Base-by-base conservation (phyloP, 2,113 vertebrate species). In the Myrmecophaga tridactyla region DNA sequence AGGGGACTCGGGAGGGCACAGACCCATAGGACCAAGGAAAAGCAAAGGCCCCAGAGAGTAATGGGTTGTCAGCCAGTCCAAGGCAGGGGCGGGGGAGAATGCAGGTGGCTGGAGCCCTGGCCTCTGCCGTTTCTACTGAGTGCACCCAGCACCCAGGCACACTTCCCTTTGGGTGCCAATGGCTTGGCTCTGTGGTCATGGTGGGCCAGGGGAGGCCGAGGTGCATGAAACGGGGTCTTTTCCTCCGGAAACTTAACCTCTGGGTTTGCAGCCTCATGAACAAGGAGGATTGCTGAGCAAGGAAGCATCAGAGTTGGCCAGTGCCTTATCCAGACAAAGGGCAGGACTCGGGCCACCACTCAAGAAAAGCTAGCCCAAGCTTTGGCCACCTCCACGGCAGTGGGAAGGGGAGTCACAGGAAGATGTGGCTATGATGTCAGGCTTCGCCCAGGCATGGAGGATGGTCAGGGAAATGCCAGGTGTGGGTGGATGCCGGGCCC, bases 331-430 rank as follows among this genome's bases (percentile, higher is more conserved):
- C 36, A 62, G 46, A 46, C 25, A 62, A 51, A 7, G 8, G 62
- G 31, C 31, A 31, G 82, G 31, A 73, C 4, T 0, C n/a, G 2
- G 6, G 20, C 58, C 12, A 27, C 7, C 1, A 39, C 13, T 29
- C 69, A 13, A 3, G 18, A 39, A 46, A 86, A 9, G 29, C 6
- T 2, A 34, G 39, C 46, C 56, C 48, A 27, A 23, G 46, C 31
- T 10, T 21, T 0, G 29, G 34, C 39, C 60, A 76, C 3, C 20
- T 29, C n/a, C 0, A 0, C 1, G 3, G n/a, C 21, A 14, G 41
- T 17, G 72, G 53, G 53, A 18, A 13, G 53, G 53, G 53, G 15
- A n/a, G 0, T 5, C 53, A 18, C 0, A 7, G 0, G 1, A 69
- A 3, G 3, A 13, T 3, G 13, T 23, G 1, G 14, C 23, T 7